Evolutionary conservation across 2,797 vertebrate genomes (phyloP).

Genomic region (Sarcophilus harrisii): DNA sequence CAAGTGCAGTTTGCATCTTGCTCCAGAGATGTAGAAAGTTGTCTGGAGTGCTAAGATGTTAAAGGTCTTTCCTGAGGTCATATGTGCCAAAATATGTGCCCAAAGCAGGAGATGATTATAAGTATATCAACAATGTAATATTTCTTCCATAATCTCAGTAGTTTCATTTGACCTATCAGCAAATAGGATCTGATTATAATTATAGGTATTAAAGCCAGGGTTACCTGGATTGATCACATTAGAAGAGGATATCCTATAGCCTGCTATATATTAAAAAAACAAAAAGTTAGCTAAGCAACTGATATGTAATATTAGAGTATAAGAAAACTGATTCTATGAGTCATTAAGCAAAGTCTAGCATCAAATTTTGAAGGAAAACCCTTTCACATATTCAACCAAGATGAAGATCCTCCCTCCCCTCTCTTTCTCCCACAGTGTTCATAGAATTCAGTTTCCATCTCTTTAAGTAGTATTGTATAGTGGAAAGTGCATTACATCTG

Average conservation of each 20-base stretch:
- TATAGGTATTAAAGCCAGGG: background rate
- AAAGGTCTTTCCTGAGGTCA: background rate
- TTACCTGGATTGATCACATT: background rate
- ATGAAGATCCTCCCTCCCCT: background rate
- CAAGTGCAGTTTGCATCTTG: background rate
- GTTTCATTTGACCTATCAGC: background rate
- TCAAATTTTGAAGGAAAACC: background rate
- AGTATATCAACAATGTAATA: background rate
- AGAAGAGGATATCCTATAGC: background rate
- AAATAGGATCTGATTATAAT: background rate
- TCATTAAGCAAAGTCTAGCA: background rate
- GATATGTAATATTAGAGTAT: background rate
- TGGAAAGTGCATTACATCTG: background rate
- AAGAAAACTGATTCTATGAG: background rate
- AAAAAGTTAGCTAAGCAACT: background rate
- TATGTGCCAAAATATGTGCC: background rate
- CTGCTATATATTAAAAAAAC: background rate
- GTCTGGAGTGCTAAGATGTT: background rate
- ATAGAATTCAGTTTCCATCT: background rate
- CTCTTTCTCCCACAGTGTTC: background rate
- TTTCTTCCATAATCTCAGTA: background rate
- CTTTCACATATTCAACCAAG: background rate
- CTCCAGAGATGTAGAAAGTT: background rate
- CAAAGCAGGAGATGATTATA: background rate
- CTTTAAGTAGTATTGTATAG: background rate